Evolutionary conservation across 2,888 invertebrate genomes (phyloP), one percentile per base, ranked within the genome.

Genomic region (Tuta absoluta): DNA sequence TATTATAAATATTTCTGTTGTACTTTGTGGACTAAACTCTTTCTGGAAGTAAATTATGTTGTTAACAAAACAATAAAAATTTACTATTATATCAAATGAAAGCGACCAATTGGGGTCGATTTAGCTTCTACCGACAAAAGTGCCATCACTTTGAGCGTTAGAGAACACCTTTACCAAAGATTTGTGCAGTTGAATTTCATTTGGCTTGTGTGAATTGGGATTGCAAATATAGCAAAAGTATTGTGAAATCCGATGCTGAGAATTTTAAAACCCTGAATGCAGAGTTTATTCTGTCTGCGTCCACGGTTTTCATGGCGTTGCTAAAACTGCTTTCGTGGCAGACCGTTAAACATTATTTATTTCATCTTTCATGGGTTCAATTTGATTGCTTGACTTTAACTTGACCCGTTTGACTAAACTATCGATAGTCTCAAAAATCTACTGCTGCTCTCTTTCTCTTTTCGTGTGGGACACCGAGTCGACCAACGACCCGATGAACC

Each of bases 141-240:
- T 45, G 45, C 45, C n/a, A 45, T 45, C 8, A 45, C 45, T 45
- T 45, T 45, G 17, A 45, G 45, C n/a, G n/a, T 45, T 45, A n/a
- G n/a, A 45, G 5, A 45, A 45, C 45, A 45, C 45, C 51, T 53
- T 53, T 3, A 24, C 51, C 23, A 14, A 53, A 24, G 51, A 53
- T 53, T 53, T 53, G 48, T 7, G 51, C 51, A 51, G 51, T 5
- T 45, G 45, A 45, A 45, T 45, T 45, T 45, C n/a, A 45, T 45
- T 45, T 45, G 45, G n/a, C n/a, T 33, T 10, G 33, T 33, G 33
- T n/a, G 45, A 45, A 45, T 45, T 45, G 45, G 45, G 45, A 45
- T 45, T 45, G 45, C 45, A 45, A 45, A 45, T 45, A 45, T 45
- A 45, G n/a, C 45, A n/a, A 45, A 45, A 45, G 45, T n/a, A 45